These are phyloP conservation scores for Plebejus argus DNA, from an alignment of 2,888 invertebrate species.

Conservation along the genomic window DNA sequence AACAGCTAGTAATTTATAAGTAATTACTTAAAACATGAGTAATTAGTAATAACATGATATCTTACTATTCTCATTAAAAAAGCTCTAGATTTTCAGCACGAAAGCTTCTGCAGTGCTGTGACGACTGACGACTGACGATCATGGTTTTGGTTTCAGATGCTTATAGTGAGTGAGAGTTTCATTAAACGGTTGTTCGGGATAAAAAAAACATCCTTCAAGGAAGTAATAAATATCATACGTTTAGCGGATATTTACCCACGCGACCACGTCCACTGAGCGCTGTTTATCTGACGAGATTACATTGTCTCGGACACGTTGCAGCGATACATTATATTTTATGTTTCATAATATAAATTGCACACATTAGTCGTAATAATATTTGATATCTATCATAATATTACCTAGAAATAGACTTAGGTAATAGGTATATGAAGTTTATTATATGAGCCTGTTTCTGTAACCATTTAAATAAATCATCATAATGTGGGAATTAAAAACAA, in stretches of 20 bases:
- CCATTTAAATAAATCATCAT: too few relatives aligned
- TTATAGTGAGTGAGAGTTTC: neutral
- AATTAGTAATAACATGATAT: too few relatives aligned
- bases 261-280: neutral
- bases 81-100: too few relatives aligned
- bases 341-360: slow-evolving; percentile 1
- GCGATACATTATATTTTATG: neutral
- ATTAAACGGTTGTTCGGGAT: neutral
- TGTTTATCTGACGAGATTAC: slow-evolving; percentile 29
- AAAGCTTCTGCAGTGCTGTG: too few relatives aligned
- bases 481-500: too few relatives aligned
- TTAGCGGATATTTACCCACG: slow-evolving; percentile 22
- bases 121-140: too few relatives aligned
- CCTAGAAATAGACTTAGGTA: too few relatives aligned
- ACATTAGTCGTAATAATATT: neutral
- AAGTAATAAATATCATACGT: neutral
- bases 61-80: too few relatives aligned
- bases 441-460: too few relatives aligned
- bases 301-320: slow-evolving; percentile 3
- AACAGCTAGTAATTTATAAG: too few relatives aligned
- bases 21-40: too few relatives aligned
- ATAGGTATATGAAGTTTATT: too few relatives aligned
- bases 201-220: neutral
- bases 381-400: neutral
- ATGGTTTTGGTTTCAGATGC: neutral